phyloP scores from a whole-genome alignment of 2,797 vertebrate genomes.

The Scleropages formosus region DNA sequence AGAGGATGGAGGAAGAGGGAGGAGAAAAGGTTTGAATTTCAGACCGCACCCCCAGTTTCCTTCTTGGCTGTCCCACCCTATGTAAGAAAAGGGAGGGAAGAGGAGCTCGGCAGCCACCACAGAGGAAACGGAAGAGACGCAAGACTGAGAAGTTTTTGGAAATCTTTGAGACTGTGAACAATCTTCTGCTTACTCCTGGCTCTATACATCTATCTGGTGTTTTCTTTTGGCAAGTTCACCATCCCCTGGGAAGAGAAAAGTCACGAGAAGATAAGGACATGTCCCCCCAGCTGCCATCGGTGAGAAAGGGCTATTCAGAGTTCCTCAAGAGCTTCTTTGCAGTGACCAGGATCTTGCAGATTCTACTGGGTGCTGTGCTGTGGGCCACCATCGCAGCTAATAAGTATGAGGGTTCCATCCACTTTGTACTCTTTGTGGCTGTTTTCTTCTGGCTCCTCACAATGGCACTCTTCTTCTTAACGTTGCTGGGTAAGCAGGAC shows the following conservation, averaged over 20 bases:
- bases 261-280: constrained; percentile 57
- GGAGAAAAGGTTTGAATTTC: constrained; percentile 59
- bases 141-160: constrained; percentile 61
- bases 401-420: constrained; percentile 87
- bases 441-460: constrained; percentile 95
- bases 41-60: constrained; percentile 45
- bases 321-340: constrained; percentile 80
- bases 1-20: constrained; percentile 40
- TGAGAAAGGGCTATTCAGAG: constrained; percentile 68
- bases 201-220: not conserved
- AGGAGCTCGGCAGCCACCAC: not conserved
- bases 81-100: constrained; percentile 27
- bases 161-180: constrained; percentile 62
- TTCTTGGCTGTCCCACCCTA: constrained; percentile 2
- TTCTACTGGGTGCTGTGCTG: constrained; percentile 80
- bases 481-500: constrained; percentile 86
- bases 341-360: constrained; percentile 79
- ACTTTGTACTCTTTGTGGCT: constrained; percentile 91
- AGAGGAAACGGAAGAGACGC: constrained; percentile 75
- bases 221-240: constrained; percentile 43
- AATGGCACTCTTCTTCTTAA: constrained; percentile 83
- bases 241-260: constrained; percentile 17
- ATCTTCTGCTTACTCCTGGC: constrained; percentile 20
- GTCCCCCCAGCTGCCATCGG: constrained; percentile 64
- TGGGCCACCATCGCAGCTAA: constrained; percentile 91